Base-by-base conservation (phyloP, 2,113 vertebrate genomes). In the Plotosus lineatus region DNA sequence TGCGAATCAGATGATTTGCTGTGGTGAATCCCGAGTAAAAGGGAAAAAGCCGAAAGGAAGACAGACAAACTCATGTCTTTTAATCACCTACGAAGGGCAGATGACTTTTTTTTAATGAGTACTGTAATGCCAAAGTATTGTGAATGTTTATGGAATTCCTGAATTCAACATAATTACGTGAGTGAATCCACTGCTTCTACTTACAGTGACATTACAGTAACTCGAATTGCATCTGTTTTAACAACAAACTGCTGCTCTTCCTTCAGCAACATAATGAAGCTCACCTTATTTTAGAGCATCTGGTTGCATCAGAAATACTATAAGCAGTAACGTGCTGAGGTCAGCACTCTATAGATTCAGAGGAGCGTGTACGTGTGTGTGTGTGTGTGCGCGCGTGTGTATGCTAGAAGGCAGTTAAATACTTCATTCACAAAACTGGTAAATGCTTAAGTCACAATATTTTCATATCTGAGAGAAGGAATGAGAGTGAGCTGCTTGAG, bases 371-470 rank as follows among this genome's bases (percentile, higher is more conserved):
- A 7, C 33, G 53, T 48, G 38, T 63, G 12, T n/a, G 15, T 65
- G 9, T 66, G 36, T 66, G 8, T 68, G 23, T 44, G 40, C 26
- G 65, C n/a, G 60, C 60, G 61, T 26, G 36, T 61, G 11, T n/a
- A 48, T 31, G 33, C 40, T 77, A 42, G 15, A n/a, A 9, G 68
- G 75, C 38, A 78, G 80, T 17, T 2, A 51, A 56, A 63, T 51
- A 26, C 21, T 80, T 75, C 60, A 81, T 86, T 86, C 78, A 83
- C 46, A 83, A 69, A 83, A 48, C 23, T 46, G 60, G 42, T 7
- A 33, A 46, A 31, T 44, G 38, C 31, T 72, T 73, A 46, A 76
- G 61, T 76, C 71, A 75, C 48, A 38, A 2, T 31, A 51, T 65
- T 42, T 77, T 72, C 63, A 82, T 75, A 69, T 63, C n/a, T 9